Evolutionary conservation across 1,140 invertebrate species (phyloP), one percentile per base, ranked within the genome.

Genomic region (Condylostylus longicornis): DNA sequence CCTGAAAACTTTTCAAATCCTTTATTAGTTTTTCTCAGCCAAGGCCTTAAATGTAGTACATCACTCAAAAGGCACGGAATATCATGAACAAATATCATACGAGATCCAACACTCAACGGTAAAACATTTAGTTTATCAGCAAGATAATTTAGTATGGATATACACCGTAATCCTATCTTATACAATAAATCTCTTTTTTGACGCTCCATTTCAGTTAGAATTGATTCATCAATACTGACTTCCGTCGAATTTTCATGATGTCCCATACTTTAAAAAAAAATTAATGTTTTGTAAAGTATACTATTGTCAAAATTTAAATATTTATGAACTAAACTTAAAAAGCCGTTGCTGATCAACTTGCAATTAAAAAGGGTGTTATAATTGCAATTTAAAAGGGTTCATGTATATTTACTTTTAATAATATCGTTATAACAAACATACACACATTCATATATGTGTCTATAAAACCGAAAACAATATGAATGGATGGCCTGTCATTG

Each of bases 21-120:
- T 42, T 68, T 63, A 37, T 68, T 51, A 32, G 69, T 65, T n/a
- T 57, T 50, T 45, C 67, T 70, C 31, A 61, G 65, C 83, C 83
- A 87, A 0, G 82, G 81, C 42, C 70, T 64, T 21, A 61, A 57
- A 45, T 74, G 57, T 18, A 85, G 61, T 5, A 86, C 53, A 48
- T 82, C 73, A 15, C 62, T 65, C 20, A 85, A 63, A 14, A 86
- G 57, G 42, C 81, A 73, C 0, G 81, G 82, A 22, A 82, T 59
- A 50, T 85, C 82, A 40, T 81, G 74, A 2, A 65, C 72, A 25
- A 66, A 63, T 35, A 79, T 67, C 42, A 85, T 53, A 22, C 75
- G 66, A 3, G 71, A 71, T 6, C 71, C 51, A 25, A 73, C 69
- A 31, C 69, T 68, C 7, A 80, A 54, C 2, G 75, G 71, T n/a